phyloP scores from a whole-genome alignment of 2,113 vertebrate species.

The Centropus bengalensis region DNA sequence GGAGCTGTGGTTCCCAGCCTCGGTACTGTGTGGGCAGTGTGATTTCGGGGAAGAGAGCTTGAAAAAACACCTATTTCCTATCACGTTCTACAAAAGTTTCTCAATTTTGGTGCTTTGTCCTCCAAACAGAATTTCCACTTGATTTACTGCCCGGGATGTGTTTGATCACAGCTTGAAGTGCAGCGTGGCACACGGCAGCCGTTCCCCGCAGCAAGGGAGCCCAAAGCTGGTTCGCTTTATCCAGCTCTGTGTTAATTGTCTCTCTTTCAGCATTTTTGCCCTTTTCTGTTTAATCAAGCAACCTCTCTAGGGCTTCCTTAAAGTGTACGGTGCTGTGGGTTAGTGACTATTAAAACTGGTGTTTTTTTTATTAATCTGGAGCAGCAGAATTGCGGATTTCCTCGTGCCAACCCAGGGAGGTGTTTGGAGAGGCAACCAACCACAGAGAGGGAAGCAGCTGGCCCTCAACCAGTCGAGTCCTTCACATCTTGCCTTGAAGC shows the following conservation, averaged over 20 bases:
- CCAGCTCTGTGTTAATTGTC: neutral
- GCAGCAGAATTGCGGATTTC: neutral
- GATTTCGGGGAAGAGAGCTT: neutral
- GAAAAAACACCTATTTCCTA: neutral
- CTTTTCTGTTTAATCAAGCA: neutral
- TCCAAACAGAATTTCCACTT: neutral
- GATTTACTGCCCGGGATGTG: neutral
- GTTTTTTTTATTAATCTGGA: neutral
- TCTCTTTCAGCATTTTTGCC: neutral
- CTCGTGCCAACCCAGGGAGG: fast-evolving
- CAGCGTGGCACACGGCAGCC: fast-evolving
- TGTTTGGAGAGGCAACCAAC: neutral
- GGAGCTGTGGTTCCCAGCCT: neutral
- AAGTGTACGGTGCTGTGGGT: neutral
- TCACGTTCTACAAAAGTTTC: fast-evolving
- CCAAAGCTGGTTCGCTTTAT: neutral
- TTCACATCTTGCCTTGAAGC: neutral
- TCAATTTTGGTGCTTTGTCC: neutral
- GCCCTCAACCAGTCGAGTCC: neutral
- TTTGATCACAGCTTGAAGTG: neutral
- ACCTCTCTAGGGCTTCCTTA: neutral
- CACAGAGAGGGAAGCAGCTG: neutral
- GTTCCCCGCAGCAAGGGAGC: neutral
- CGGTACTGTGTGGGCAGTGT: fast-evolving
- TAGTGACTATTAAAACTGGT: neutral